Conservation (phyloP, 1,140 invertebrate genomes). For the Spodoptera frugiperda region DNA sequence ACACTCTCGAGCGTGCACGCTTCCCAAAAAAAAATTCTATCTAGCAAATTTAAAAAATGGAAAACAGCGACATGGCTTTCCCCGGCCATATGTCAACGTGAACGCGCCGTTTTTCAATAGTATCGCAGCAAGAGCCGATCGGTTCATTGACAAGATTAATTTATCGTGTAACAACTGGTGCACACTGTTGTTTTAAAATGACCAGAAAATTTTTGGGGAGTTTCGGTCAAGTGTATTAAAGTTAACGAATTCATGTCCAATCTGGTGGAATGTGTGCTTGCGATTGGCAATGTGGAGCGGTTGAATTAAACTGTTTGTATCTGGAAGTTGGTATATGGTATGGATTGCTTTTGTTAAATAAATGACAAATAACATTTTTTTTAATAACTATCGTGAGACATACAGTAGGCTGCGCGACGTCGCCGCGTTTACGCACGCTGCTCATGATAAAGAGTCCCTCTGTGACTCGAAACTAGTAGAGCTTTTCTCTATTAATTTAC, state of each 20-base stretch:
- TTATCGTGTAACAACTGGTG: slow-evolving; percentile 69
- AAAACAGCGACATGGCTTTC: slow-evolving; percentile 36
- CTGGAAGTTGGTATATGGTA: too few relatives aligned
- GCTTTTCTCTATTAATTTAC: too few relatives aligned
- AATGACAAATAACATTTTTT: too few relatives aligned
- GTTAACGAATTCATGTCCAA: too few relatives aligned
- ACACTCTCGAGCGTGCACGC: neutral
- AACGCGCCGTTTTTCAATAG: slow-evolving; percentile 58
- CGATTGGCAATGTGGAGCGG: neutral
- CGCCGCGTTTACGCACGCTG: too few relatives aligned
- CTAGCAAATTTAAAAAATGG: slow-evolving; percentile 46
- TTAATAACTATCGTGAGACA: too few relatives aligned
- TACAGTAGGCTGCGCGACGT: too few relatives aligned
- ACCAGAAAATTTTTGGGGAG: slow-evolving; percentile 19
- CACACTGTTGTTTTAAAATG: slow-evolving; percentile 47
- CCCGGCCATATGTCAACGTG: slow-evolving; percentile 52
- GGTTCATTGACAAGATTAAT: slow-evolving; percentile 63
- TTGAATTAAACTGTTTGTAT: too few relatives aligned
- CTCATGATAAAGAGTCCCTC: too few relatives aligned
- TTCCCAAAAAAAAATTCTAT: slow-evolving; percentile 31
- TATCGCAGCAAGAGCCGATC: slow-evolving; percentile 57
- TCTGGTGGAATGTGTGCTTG: neutral
- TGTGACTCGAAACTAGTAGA: too few relatives aligned
- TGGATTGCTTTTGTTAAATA: too few relatives aligned
- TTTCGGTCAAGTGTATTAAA: slow-evolving; percentile 18